These are phyloP conservation scores for Sceloporus tristichus DNA, from an alignment of 2,113 vertebrate genomes.

Conservation along the genomic window DNA sequence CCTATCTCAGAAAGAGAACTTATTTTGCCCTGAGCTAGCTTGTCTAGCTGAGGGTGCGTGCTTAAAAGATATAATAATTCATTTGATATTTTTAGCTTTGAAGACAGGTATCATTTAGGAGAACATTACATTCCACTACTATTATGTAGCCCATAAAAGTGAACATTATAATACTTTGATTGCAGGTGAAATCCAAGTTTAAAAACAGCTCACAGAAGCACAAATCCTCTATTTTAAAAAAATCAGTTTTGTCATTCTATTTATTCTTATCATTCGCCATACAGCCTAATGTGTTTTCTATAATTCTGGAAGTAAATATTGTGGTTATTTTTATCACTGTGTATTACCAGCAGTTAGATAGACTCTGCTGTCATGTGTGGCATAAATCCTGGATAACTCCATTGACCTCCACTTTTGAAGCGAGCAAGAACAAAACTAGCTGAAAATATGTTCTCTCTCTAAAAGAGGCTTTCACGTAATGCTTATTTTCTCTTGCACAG, in stretches of 20 bases:
- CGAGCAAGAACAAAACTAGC: background rate
- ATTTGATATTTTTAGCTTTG: slow-evolving; percentile 20
- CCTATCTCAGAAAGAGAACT: slow-evolving; percentile 14
- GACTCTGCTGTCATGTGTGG: slow-evolving; percentile 25
- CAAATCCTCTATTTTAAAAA: slow-evolving; percentile 35
- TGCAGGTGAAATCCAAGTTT: slow-evolving; percentile 52
- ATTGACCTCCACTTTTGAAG: slow-evolving; percentile 30
- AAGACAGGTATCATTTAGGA: slow-evolving; percentile 22
- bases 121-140: slow-evolving; percentile 38
- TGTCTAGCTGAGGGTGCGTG: slow-evolving; percentile 28
- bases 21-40: slow-evolving; percentile 52
- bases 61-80: slow-evolving; percentile 41
- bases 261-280: slow-evolving; percentile 23
- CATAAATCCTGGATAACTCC: slow-evolving; percentile 40
- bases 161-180: slow-evolving; percentile 42
- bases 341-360: slow-evolving; percentile 33
- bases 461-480: background rate
- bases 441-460: background rate
- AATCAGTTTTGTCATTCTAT: slow-evolving; percentile 42
- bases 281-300: slow-evolving; percentile 40
- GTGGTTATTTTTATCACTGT: slow-evolving; percentile 27
- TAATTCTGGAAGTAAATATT: slow-evolving; percentile 37
- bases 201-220: slow-evolving; percentile 42
- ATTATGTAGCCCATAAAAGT: slow-evolving; percentile 28
- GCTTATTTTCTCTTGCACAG: background rate